These are phyloP conservation scores for Ramphastos sulfuratus DNA, from an alignment of 2,113 vertebrate genomes.

Conservation along the genomic window DNA sequence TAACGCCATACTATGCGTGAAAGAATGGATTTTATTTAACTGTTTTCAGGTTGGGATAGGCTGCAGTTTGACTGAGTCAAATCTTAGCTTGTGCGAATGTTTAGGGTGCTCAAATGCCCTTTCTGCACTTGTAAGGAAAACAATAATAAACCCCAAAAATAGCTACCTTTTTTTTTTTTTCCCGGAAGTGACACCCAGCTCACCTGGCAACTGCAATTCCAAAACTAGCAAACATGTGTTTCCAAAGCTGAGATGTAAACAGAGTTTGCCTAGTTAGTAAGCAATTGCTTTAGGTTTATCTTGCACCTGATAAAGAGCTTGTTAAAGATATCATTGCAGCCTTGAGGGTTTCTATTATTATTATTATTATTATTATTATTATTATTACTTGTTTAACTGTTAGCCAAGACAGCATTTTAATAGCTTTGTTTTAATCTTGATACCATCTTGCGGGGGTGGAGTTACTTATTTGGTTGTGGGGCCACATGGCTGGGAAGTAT, in stretches of 20 bases:
- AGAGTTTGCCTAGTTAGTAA: conserved; percentile 21
- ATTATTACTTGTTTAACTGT: neutral
- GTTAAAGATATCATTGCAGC: conserved; percentile 11
- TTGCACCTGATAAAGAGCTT: neutral
- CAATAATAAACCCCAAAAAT: neutral
- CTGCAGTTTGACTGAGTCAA: neutral
- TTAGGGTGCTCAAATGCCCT: neutral
- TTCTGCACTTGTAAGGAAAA: neutral
- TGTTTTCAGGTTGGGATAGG: neutral
- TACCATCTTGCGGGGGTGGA: neutral
- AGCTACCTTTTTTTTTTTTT: too few species aligned
- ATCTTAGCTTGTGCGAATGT: neutral
- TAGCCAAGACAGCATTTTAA: neutral
- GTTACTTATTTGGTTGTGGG: neutral
- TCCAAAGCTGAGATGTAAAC: neutral
- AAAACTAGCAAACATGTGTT: conserved; percentile 35
- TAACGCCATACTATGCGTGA: neutral
- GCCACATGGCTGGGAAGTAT: neutral
- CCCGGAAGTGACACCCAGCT: neutral
- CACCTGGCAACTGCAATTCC: neutral
- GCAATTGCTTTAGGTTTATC: neutral
- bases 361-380: too few species aligned
- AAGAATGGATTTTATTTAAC: neutral
- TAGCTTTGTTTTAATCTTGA: conserved; percentile 7
- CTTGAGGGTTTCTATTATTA: neutral